phyloP scores from a whole-genome alignment of 2,797 vertebrate genomes.

The Tragelaphus eurycerus region DNA sequence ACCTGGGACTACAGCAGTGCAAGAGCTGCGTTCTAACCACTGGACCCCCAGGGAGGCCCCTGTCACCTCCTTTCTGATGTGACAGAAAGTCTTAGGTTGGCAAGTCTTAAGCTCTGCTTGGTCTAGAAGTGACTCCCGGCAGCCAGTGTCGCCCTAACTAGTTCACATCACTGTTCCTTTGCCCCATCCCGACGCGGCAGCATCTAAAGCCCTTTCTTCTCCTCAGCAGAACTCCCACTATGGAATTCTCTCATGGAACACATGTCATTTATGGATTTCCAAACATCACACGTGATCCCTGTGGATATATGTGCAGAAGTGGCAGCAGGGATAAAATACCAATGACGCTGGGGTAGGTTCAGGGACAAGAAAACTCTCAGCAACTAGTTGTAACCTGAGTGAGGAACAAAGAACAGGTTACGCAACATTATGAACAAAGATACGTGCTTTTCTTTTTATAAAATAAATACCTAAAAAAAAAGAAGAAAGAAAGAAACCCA shows the following conservation, averaged over 20 bases:
- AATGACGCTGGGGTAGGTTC: not conserved
- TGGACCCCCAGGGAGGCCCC: not conserved
- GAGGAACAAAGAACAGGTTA: constrained; percentile 20
- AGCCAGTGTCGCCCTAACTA: not conserved
- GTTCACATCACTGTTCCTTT: not conserved
- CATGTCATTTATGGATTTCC: not conserved
- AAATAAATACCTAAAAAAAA: not conserved
- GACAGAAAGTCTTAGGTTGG: not conserved
- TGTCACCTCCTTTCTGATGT: not conserved
- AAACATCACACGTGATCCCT: not conserved
- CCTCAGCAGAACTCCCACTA: not conserved
- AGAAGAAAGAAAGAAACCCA: not conserved
- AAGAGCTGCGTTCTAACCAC: not conserved
- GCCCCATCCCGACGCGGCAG: not conserved
- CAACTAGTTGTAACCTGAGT: constrained; percentile 42
- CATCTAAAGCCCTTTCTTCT: not conserved
- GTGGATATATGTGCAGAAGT: not conserved
- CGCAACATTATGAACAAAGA: not conserved
- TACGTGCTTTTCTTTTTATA: not conserved
- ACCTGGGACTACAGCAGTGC: not conserved
- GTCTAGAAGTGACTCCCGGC: not conserved
- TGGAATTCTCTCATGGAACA: not conserved
- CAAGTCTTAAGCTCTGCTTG: not conserved
- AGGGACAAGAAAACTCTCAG: not conserved
- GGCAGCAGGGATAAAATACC: not conserved